Evolutionary conservation across 37 sponge, comb jelly and placozoan genomes (phyloP).

Genomic region (Corticium candelabrum): DNA sequence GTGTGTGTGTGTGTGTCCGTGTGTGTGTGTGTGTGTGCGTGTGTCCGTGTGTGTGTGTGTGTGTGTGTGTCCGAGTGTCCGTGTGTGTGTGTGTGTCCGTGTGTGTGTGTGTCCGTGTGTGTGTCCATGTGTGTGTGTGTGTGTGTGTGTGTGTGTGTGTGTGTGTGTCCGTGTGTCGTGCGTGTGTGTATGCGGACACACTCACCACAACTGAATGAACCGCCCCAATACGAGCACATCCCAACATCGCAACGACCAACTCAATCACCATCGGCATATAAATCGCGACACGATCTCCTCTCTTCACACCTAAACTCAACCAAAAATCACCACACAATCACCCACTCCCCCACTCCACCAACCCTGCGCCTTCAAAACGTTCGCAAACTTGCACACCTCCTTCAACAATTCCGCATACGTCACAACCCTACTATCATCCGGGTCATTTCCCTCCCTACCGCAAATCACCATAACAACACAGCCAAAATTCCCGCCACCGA

Average conservation of each 20-base stretch:
- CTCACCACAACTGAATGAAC: conserved; percentile 66
- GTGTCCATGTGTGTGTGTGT: too few species aligned
- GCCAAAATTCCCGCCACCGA: too few species aligned
- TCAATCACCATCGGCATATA: conserved; percentile 84
- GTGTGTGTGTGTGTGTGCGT: not conserved
- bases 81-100: conserved; percentile 1
- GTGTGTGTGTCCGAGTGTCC: too few species aligned
- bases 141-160: conserved; percentile 5
- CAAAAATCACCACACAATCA: not conserved
- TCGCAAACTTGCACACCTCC: conserved; percentile 21
- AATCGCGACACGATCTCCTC: conserved; percentile 86
- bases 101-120: not conserved
- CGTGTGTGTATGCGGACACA: too few species aligned
- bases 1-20: too few species aligned
- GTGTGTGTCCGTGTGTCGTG: too few species aligned
- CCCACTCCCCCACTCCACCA: not conserved
- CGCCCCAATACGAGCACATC: conserved; percentile 92
- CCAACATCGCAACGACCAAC: conserved; percentile 72
- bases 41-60: not conserved
- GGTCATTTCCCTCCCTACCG: conserved; percentile 40
- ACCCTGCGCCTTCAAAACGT: conserved; percentile 20
- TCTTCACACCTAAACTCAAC: conserved; percentile 49
- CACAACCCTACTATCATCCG: conserved; percentile 12
- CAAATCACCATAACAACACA: too few species aligned
- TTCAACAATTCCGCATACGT: conserved; percentile 14